Evolutionary conservation across 2,888 invertebrate species (phyloP).

Genomic region (Syrista parreyssii): DNA sequence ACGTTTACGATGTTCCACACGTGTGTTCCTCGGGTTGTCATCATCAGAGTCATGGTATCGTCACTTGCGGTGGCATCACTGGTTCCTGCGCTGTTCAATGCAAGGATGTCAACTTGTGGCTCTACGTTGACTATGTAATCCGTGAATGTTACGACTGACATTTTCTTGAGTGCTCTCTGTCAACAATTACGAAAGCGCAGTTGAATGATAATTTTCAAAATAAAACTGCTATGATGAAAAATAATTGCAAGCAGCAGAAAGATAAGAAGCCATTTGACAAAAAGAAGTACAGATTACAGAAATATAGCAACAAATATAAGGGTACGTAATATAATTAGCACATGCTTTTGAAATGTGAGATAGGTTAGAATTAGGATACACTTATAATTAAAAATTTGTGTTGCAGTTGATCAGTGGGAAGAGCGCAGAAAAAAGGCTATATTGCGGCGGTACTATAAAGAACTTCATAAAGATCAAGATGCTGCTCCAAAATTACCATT

Average conservation of each 20-base stretch:
- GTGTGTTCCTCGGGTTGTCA: no score
- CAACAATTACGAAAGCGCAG: not conserved
- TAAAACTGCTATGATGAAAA: not conserved
- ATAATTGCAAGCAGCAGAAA: slow-evolving; percentile 23
- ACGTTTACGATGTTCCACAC: no score
- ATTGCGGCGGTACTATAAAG: slow-evolving; percentile 71
- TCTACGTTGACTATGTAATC: no score
- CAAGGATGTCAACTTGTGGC: no score
- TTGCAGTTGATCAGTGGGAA: slow-evolving; percentile 74
- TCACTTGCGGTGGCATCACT: no score
- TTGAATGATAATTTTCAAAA: not conserved
- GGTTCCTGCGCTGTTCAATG: no score
- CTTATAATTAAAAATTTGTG: slow-evolving; percentile 18
- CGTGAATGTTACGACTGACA: no score
- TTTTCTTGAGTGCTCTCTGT: not conserved
- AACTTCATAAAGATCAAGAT: slow-evolving; percentile 67
- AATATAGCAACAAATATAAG: slow-evolving; percentile 78
- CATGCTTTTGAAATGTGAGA: not conserved
- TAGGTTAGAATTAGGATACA: not conserved
- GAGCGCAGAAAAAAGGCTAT: slow-evolving; percentile 73
- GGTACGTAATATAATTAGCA: slow-evolving; percentile 40
- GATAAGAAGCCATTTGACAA: slow-evolving; percentile 76
- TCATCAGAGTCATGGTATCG: no score
- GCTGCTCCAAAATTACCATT: slow-evolving; percentile 48
- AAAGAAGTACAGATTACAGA: slow-evolving; percentile 74